phyloP scores from a whole-genome alignment of 2,113 vertebrate genomes.

The Geococcyx californianus region DNA sequence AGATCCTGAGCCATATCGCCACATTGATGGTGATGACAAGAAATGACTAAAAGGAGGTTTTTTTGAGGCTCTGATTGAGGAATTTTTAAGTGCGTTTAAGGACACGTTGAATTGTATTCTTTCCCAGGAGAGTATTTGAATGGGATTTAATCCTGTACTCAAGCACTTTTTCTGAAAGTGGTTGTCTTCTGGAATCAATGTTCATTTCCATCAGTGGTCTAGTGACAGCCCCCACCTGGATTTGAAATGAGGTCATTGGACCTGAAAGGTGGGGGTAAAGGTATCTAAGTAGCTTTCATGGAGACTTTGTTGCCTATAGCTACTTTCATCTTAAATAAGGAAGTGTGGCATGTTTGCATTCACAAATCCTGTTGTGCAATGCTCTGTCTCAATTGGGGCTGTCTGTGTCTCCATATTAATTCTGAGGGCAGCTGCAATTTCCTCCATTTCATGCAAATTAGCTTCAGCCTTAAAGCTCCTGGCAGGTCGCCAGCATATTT shows the following conservation, averaged over 20 bases:
- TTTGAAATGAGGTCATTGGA: slow-evolving; percentile 53
- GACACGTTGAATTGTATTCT: not conserved
- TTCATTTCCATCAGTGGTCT: slow-evolving; percentile 33
- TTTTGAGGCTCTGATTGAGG: slow-evolving; percentile 14
- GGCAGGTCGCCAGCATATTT: slow-evolving; percentile 26
- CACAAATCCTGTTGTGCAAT: slow-evolving; percentile 46
- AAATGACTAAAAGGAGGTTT: not conserved
- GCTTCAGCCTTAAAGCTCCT: slow-evolving; percentile 42
- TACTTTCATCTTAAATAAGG: slow-evolving; percentile 65
- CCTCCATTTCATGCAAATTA: slow-evolving; percentile 71
- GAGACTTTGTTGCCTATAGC: slow-evolving; percentile 49
- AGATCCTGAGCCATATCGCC: not conserved
- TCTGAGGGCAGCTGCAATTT: slow-evolving; percentile 64
- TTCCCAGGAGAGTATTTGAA: slow-evolving; percentile 31
- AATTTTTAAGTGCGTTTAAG: slow-evolving; percentile 43
- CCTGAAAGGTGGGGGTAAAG: slow-evolving; percentile 57
- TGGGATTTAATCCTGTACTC: slow-evolving; percentile 41
- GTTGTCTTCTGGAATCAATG: slow-evolving; percentile 43
- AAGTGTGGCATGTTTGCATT: slow-evolving; percentile 57
- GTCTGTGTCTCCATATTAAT: slow-evolving; percentile 51
- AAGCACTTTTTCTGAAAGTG: slow-evolving; percentile 47
- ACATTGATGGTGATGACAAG: not conserved
- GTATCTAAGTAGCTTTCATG: slow-evolving; percentile 53
- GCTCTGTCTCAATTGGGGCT: slow-evolving; percentile 43
- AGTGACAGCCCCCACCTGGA: slow-evolving; percentile 50